Evolutionary conservation across 2,797 vertebrate genomes (phyloP).

Genomic region (Helostoma temminkii): DNA sequence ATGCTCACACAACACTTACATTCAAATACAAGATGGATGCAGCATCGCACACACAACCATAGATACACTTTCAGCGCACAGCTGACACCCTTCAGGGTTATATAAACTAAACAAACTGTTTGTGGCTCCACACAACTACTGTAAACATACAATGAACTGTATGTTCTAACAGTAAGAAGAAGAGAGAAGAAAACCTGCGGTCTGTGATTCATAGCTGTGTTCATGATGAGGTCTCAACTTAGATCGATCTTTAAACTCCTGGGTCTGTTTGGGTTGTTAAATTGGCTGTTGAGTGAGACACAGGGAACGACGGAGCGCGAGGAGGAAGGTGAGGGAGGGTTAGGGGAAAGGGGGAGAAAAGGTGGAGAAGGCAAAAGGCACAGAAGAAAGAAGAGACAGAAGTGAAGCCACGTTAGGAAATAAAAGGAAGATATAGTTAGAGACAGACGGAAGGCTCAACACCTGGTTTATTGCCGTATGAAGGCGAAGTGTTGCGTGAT

Average conservation of each 20-base stretch:
- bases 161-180: conserved; percentile 15
- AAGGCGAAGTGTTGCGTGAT: conserved; percentile 55
- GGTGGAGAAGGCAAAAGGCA: background rate
- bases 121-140: conserved; percentile 1
- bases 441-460: conserved; percentile 34
- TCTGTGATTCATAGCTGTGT: conserved; percentile 60
- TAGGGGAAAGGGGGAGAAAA: background rate
- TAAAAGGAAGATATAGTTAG: conserved; percentile 19
- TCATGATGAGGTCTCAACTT: conserved; percentile 49
- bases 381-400: background rate
- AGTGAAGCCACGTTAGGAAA: conserved; percentile 14
- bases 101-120: conserved; percentile 56
- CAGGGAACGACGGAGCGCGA: background rate
- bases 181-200: conserved; percentile 40
- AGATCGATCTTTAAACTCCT: conserved; percentile 66
- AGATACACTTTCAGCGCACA: conserved; percentile 15
- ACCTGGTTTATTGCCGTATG: conserved; percentile 60
- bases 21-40: conserved; percentile 49
- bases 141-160: conserved; percentile 10
- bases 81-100: conserved; percentile 43
- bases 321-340: conserved; percentile 17
- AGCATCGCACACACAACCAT: conserved; percentile 22
- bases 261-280: conserved; percentile 28
- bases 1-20: conserved; percentile 54
- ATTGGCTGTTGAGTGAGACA: conserved; percentile 49